Conservation (phyloP, 2,113 vertebrate species). For the Baryphthengus martii region DNA sequence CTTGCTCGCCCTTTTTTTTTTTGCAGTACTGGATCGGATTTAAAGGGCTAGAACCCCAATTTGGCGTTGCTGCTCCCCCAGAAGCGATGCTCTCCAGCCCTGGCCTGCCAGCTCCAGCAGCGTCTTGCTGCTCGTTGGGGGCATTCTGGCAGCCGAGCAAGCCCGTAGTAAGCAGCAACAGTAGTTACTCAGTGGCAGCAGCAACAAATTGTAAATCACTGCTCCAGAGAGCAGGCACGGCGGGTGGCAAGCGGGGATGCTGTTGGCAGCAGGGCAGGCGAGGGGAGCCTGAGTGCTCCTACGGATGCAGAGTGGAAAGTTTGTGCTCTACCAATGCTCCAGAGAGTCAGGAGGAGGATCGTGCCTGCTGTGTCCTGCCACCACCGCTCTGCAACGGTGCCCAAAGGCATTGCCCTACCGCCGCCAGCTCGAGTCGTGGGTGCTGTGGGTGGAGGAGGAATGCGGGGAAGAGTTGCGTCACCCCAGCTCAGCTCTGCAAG, state of each 20-base stretch:
- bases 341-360: background rate
- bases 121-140: background rate
- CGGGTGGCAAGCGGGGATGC: background rate
- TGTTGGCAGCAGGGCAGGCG: background rate
- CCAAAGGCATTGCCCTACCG: background rate
- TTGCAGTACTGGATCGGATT: conserved; percentile 73
- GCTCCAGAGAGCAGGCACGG: background rate
- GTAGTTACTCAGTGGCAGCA: background rate
- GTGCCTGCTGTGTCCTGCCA: background rate
- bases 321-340: background rate
- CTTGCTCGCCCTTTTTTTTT: conserved; percentile 62
- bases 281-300: background rate
- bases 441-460: background rate
- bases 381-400: background rate
- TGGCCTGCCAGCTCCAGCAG: background rate
- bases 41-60: conserved; percentile 78
- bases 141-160: background rate
- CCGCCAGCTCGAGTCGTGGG: background rate
- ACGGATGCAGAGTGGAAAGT: background rate
- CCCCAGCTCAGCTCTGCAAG: background rate
- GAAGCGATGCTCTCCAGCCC: background rate
- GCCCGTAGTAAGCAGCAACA: background rate
- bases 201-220: background rate
- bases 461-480: background rate
- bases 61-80: conserved; percentile 8